Percentiles rank a stretch among this genome's conserved stretches.
Conservation (phyloP, 2,797 vertebrate species). For the Premnoplex brunnescens region DNA sequence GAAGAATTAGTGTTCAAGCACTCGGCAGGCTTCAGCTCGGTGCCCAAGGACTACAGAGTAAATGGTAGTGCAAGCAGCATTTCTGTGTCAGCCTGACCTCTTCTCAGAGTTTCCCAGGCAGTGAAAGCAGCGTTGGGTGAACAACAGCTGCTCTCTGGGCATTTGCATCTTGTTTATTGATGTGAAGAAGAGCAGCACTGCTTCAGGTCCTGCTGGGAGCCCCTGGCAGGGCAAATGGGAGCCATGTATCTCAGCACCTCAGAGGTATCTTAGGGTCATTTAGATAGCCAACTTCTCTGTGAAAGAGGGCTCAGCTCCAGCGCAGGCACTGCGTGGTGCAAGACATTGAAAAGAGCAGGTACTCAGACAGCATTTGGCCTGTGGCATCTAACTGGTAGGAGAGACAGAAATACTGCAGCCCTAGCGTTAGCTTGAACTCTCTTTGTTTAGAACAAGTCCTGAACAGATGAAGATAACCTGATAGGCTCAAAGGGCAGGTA, state of each 20-base stretch:
- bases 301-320: background rate
- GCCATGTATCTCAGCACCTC: background rate
- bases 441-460: background rate
- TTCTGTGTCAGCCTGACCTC: background rate
- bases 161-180: background rate
- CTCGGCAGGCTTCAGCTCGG: background rate
- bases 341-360: background rate
- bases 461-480: background rate
- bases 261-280: background rate
- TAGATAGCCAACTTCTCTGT: background rate
- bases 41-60: background rate
- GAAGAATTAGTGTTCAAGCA: background rate
- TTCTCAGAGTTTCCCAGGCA: background rate
- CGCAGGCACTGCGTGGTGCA: accelerated
- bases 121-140: background rate
- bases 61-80: background rate
- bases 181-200: background rate
- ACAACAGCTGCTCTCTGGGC: background rate
- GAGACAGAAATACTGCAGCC: background rate
- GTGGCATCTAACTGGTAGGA: background rate
- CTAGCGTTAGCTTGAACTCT: background rate
- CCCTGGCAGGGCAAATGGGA: background rate
- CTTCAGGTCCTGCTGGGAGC: background rate
- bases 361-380: background rate
- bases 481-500: background rate